phyloP scores from a whole-genome alignment of 2,888 invertebrate genomes.

The Nasonovia ribisnigri region DNA sequence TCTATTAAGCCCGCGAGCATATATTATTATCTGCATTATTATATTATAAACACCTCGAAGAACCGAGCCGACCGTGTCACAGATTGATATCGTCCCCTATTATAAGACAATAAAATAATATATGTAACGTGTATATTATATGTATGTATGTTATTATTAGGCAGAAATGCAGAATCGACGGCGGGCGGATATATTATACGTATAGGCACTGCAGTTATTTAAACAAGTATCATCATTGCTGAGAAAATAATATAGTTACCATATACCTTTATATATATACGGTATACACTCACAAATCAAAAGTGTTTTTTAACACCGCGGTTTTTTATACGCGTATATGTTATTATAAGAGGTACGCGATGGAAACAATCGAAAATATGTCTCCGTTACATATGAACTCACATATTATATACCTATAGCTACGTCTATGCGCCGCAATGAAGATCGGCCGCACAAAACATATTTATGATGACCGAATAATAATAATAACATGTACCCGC shows the following conservation, averaged over 20 bases:
- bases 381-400: not conserved
- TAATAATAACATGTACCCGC: conserved; percentile 13
- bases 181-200: not conserved
- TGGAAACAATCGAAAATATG: not conserved
- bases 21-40: not conserved
- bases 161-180: not conserved
- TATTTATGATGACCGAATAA: not conserved
- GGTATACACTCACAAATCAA: not conserved
- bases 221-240: not conserved
- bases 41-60: not conserved
- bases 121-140: not conserved
- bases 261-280: not conserved
- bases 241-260: not conserved
- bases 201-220: not conserved
- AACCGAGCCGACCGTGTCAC: not conserved
- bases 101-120: conserved; percentile 21
- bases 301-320: not conserved
- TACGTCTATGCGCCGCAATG: not conserved
- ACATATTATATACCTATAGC: not conserved
- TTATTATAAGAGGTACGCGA: not conserved
- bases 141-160: not conserved
- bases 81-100: conserved; percentile 5
- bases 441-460: not conserved
- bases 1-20: not conserved
- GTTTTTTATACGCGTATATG: too few relatives aligned